Percentiles rank a stretch among this genome's conserved stretches.
Evolutionary conservation across 2,113 vertebrate genomes (phyloP).

Genomic region (Lanius ludovicianus): DNA sequence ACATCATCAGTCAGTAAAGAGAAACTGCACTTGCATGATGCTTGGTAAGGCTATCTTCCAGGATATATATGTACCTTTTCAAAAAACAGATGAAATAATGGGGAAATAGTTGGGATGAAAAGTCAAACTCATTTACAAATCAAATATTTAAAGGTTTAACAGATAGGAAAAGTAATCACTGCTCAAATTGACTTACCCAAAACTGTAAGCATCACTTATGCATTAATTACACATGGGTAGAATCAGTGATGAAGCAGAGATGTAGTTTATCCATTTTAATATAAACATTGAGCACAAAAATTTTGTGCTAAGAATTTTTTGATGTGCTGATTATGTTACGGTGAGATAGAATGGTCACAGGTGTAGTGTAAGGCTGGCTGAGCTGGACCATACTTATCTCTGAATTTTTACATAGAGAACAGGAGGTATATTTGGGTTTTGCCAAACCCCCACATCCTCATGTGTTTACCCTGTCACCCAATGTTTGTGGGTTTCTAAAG

Average conservation of each 20-base stretch:
- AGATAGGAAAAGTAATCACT: not conserved
- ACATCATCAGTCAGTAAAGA: not conserved
- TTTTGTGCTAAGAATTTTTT: not conserved
- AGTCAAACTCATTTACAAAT: not conserved
- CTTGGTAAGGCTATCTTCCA: not conserved
- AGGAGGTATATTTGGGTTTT: not conserved
- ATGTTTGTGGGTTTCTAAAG: not conserved
- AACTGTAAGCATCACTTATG: not conserved
- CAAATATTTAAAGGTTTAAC: conserved; percentile 12
- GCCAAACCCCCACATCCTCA: not conserved
- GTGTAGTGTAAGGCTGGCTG: not conserved
- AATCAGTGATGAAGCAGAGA: not conserved
- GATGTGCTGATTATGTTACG: not conserved
- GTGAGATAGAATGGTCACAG: not conserved
- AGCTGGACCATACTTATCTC: not conserved
- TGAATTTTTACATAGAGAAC: not conserved
- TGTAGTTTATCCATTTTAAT: not conserved
- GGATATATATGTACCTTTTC: not conserved
- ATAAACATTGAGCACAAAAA: not conserved
- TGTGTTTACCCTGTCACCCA: not conserved
- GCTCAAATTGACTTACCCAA: not conserved
- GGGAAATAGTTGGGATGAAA: not conserved
- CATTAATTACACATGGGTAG: not conserved
- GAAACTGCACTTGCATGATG: not conserved
- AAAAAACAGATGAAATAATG: not conserved